A percentile compares a stretch with the other conserved stretches of the same genome.
Conservation (phyloP, 2,797 vertebrate genomes). For the Cetoscarus ocellatus region DNA sequence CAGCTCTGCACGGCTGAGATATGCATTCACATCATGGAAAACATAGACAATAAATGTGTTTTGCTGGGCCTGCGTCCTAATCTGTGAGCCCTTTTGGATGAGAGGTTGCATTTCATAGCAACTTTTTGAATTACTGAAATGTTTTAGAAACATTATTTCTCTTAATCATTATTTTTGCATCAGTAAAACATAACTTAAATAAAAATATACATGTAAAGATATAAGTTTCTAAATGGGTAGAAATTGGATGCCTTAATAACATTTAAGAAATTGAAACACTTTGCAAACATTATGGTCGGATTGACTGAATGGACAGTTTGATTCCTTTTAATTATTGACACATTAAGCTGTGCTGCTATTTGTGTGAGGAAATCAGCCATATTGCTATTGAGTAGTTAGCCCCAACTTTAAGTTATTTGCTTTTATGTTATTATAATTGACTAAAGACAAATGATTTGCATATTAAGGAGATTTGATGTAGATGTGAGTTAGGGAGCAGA, state of each 20-base stretch:
- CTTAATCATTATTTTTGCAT: too few relatives aligned
- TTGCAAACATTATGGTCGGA: too few relatives aligned
- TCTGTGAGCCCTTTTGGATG: background rate
- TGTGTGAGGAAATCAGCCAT: background rate
- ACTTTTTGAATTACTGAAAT: background rate
- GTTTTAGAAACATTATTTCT: too few relatives aligned
- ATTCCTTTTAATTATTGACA: background rate
- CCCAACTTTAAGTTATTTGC: background rate
- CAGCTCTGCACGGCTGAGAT: too few relatives aligned
- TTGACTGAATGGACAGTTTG: background rate
- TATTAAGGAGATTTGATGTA: too few relatives aligned
- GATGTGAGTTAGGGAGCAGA: too few relatives aligned
- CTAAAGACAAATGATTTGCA: background rate
- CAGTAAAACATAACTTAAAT: too few relatives aligned
- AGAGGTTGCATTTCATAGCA: conserved; percentile 18
- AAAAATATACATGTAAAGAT: too few relatives aligned
- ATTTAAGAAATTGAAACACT: conserved; percentile 7
- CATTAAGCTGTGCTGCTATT: background rate
- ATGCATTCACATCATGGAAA: too few relatives aligned
- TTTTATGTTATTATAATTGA: background rate
- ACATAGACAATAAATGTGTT: too few relatives aligned
- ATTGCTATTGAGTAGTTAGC: background rate
- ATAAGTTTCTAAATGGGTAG: too few relatives aligned
- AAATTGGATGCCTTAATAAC: conserved; percentile 2
- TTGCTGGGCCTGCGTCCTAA: too few relatives aligned